Conservation (phyloP, 2,113 vertebrate species). For the Lasiurus borealis region DNA sequence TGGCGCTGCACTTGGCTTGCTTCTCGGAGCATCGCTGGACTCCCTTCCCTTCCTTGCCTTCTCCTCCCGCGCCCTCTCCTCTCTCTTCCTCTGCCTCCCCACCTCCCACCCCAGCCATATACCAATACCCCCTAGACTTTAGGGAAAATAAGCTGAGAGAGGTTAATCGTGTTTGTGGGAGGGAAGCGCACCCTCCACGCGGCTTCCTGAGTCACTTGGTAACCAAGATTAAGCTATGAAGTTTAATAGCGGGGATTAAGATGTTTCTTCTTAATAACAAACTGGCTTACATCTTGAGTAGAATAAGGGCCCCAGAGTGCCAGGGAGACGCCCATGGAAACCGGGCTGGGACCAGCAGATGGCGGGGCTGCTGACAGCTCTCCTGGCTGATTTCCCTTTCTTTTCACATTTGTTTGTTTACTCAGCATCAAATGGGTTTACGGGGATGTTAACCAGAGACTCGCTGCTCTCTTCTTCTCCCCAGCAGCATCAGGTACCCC, state of each 20-base stretch:
- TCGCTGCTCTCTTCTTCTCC: not conserved
- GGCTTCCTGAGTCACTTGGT: slow-evolving; percentile 64
- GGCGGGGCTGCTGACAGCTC: not conserved
- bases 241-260: slow-evolving; percentile 80
- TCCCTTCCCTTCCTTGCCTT: not conserved
- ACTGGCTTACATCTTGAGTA: no score
- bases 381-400: not conserved
- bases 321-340: slow-evolving; percentile 74
- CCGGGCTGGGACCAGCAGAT: slow-evolving; percentile 66
- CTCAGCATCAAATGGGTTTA: not conserved
- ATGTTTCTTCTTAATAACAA: not conserved
- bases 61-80: not conserved
- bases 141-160: not conserved
- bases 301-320: slow-evolving; percentile 56
- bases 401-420: not conserved
- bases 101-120: not conserved
- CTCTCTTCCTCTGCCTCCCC: not conserved
- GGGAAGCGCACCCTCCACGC: not conserved
- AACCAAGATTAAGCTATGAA: slow-evolving; percentile 69
- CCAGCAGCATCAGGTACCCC: not conserved
- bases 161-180: not conserved
- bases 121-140: slow-evolving; percentile 13
- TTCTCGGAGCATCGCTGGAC: not conserved
- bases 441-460: not conserved
- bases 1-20: not conserved